These are phyloP conservation scores for Burhinus oedicnemus DNA, from an alignment of 2,113 vertebrate genomes.

Conservation along the genomic window DNA sequence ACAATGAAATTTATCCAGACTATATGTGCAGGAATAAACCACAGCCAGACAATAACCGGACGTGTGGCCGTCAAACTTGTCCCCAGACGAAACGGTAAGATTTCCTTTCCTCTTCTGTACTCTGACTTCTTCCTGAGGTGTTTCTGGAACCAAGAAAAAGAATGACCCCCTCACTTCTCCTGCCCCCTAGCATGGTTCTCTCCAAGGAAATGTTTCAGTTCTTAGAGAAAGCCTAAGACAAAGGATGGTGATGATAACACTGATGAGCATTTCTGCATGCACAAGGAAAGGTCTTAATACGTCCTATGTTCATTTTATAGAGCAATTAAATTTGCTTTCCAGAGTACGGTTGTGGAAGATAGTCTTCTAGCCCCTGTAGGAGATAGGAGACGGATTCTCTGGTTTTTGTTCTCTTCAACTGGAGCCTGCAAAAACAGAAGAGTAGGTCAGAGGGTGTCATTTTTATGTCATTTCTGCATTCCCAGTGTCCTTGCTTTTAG, in stretches of 20 bases:
- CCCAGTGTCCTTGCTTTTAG: neutral
- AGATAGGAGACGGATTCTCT: neutral
- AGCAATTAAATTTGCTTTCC: neutral
- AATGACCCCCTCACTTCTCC: neutral
- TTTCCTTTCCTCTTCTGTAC: neutral
- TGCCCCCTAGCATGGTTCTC: neutral
- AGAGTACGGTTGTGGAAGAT: neutral
- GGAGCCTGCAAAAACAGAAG: neutral
- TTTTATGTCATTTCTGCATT: neutral
- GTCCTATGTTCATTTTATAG: neutral
- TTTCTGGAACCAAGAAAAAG: neutral
- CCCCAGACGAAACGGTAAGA: slow-evolving; percentile 86
- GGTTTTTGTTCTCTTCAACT: neutral
- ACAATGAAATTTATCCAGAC: slow-evolving; percentile 88
- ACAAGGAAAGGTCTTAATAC: neutral
- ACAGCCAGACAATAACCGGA: slow-evolving; percentile 80
- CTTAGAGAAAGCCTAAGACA: neutral
- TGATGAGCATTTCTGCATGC: neutral
- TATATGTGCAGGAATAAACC: slow-evolving; percentile 83
- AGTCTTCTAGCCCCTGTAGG: neutral
- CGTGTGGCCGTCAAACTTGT: slow-evolving; percentile 87
- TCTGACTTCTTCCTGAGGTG: neutral
- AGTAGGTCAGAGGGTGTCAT: neutral
- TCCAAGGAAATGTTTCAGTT: neutral
- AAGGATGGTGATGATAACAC: neutral